Evolutionary conservation across 2,113 vertebrate species (phyloP).

Genomic region (Daphoenositta chrysoptera): DNA sequence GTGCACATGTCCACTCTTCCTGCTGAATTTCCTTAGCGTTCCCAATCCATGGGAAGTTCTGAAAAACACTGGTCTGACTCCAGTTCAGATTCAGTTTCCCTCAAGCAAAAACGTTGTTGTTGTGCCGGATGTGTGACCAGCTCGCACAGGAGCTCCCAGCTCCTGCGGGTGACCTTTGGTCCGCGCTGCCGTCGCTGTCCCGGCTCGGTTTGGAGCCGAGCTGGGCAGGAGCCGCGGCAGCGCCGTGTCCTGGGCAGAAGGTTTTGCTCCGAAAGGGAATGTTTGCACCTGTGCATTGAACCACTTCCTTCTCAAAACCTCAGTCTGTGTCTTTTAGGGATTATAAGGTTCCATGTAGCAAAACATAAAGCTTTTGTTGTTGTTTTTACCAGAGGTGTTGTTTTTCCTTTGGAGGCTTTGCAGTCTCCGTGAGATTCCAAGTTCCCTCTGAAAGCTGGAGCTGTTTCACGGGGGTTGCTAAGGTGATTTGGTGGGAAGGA

Average conservation of each 20-base stretch:
- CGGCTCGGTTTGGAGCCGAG: fast-evolving
- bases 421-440: not conserved
- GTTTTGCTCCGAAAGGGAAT: not conserved
- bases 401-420: not conserved
- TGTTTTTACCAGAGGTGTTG: not conserved
- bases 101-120: not conserved
- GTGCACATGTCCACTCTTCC: not conserved
- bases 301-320: not conserved
- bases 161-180: not conserved
- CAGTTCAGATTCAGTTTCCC: not conserved
- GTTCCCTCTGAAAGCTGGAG: not conserved
- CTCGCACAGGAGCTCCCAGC: fast-evolving
- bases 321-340: not conserved
- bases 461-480: constrained; percentile 64
- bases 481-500: constrained; percentile 64
- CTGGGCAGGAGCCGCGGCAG: not conserved
- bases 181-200: not conserved
- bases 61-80: not conserved
- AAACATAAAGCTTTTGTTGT: not conserved
- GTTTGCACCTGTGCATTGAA: not conserved
- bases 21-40: not conserved
- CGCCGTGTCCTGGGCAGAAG: not conserved
- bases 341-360: not conserved
- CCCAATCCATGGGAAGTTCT: not conserved
- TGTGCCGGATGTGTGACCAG: not conserved